Conservation (phyloP, 2,113 vertebrate species). For the Oceanodroma tethys region DNA sequence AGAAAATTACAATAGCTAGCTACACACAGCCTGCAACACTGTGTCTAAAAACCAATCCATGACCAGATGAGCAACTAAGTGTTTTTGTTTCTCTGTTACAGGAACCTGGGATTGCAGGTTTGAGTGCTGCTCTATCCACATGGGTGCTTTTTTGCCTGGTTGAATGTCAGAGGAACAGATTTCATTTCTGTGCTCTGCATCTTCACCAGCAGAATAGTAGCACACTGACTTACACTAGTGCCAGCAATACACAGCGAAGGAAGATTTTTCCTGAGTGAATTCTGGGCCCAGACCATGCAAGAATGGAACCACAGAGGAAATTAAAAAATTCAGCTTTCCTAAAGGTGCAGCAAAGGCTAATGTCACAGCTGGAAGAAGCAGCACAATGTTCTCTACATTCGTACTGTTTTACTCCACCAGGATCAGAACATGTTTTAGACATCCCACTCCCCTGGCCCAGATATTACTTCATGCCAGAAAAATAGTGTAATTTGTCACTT, state of each 20-base stretch:
- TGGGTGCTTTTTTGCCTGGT: accelerated
- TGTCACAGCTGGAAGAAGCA: neutral
- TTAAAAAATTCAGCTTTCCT: neutral
- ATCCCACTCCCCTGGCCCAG: neutral
- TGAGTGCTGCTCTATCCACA: neutral
- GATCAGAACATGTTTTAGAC: neutral
- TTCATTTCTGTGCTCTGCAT: neutral
- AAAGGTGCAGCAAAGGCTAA: neutral
- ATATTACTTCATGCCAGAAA: neutral
- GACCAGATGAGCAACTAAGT: neutral
- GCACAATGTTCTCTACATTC: neutral
- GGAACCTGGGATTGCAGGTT: neutral
- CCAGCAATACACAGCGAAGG: accelerated
- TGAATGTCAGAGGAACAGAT: neutral
- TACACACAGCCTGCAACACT: neutral
- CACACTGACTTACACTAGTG: neutral
- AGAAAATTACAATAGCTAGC: neutral
- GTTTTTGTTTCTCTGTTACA: neutral
- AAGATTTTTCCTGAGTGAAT: neutral
- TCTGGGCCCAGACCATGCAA: neutral
- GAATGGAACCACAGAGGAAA: neutral
- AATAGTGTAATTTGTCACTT: neutral
- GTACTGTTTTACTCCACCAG: neutral
- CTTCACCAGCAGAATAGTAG: neutral
- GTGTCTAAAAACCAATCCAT: neutral